A percentile compares a stretch with the other conserved stretches of the same genome.
Evolutionary conservation across 2,888 invertebrate species (phyloP).

Genomic region (Drosophila limbata): DNA sequence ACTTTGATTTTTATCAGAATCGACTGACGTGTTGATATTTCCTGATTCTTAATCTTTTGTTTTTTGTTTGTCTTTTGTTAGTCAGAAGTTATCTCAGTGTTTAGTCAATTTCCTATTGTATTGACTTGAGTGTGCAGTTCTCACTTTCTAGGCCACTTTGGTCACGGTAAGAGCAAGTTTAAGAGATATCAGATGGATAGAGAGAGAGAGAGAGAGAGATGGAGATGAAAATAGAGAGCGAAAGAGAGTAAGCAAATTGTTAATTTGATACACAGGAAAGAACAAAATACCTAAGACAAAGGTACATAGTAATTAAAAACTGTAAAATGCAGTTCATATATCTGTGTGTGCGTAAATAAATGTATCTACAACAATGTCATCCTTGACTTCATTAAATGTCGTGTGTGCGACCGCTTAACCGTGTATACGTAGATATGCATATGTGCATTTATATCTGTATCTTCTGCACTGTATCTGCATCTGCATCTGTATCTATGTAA

Average conservation of each 20-base stretch:
- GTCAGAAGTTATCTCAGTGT: constrained; percentile 7
- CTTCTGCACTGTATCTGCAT: constrained; percentile 17
- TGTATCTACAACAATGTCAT: constrained; percentile 74
- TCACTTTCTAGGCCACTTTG: constrained; percentile 70
- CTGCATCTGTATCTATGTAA: constrained; percentile 39
- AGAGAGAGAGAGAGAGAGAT: not conserved
- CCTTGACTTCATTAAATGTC: constrained; percentile 83
- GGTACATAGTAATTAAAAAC: constrained; percentile 66
- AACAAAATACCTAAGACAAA: constrained; percentile 31
- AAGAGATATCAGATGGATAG: not conserved
- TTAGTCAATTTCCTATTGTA: constrained; percentile 2
- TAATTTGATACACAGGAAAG: constrained; percentile 59
- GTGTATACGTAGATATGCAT: not conserved
- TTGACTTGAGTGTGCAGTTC: constrained; percentile 12
- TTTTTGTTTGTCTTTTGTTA: not conserved
- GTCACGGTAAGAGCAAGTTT: constrained; percentile 66
- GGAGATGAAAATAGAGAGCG: not conserved
- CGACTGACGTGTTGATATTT: constrained; percentile 33
- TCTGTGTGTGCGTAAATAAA: constrained; percentile 23
- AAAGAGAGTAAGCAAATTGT: constrained; percentile 32
- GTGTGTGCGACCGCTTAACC: constrained; percentile 52
- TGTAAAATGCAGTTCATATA: constrained; percentile 36
- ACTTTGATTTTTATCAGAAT: constrained; percentile 4
- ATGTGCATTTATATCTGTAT: constrained; percentile 29
- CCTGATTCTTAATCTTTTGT: constrained; percentile 43